A percentile compares a stretch with the other conserved stretches of the same genome.
Conservation (phyloP, 2,888 invertebrate species). For the Glyphotaelius pellucidus region DNA sequence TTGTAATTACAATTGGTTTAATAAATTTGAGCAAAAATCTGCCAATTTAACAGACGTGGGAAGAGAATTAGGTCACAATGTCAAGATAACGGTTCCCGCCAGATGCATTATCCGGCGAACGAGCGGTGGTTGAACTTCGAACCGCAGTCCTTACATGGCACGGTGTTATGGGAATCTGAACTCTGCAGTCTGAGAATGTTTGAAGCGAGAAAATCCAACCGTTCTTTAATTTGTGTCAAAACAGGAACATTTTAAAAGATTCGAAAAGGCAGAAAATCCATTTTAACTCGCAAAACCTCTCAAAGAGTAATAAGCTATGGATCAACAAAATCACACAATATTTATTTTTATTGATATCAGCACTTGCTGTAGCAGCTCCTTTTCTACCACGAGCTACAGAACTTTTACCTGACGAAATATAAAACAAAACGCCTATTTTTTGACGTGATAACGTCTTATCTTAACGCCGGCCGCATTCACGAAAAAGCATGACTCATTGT, state of each 20-base stretch:
- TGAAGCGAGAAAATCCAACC: not conserved
- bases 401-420: not conserved
- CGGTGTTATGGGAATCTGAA: not conserved
- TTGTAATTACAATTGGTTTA: no score
- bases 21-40: not conserved
- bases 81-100: not conserved
- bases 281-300: not conserved
- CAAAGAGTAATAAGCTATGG: not conserved
- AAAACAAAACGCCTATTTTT: no score
- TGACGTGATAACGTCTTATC: no score
- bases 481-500: no score
- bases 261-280: no score
- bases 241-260: not conserved
- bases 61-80: not conserved
- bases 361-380: not conserved
- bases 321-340: not conserved
- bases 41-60: not conserved
- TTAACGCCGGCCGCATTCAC: no score
- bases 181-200: not conserved
- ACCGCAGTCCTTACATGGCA: not conserved
- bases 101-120: not conserved
- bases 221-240: not conserved
- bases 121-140: slow-evolving; percentile 16
- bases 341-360: not conserved
- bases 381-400: not conserved